A percentile compares a stretch with the other conserved stretches of the same genome.
Evolutionary conservation across 1,140 invertebrate species (phyloP).

Genomic region (Heliconius himera): DNA sequence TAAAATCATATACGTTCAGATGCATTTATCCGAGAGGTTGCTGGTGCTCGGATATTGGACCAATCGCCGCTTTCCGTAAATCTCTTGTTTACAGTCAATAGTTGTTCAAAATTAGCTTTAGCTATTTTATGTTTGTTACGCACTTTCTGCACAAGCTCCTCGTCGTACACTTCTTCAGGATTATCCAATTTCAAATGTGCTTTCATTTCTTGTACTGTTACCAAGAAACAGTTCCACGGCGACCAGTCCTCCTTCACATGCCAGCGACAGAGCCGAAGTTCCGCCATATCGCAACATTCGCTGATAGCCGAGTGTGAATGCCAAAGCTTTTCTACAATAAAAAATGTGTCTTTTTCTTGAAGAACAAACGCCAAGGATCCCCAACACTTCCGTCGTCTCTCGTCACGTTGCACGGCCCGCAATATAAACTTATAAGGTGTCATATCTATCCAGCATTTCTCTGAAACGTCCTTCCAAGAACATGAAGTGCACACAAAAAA

Average conservation of each 20-base stretch:
- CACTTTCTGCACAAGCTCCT: slow-evolving; percentile 77
- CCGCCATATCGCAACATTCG: slow-evolving; percentile 82
- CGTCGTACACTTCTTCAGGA: slow-evolving; percentile 81
- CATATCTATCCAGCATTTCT: slow-evolving; percentile 81
- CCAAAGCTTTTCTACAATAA: slow-evolving; percentile 86
- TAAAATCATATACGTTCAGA: slow-evolving; percentile 49
- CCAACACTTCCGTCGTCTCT: slow-evolving; percentile 80
- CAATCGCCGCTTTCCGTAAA: slow-evolving; percentile 70
- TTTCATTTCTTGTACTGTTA: slow-evolving; percentile 85
- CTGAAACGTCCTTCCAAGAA: slow-evolving; percentile 79
- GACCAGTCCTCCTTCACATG: slow-evolving; percentile 83
- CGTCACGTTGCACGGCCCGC: slow-evolving; percentile 83
- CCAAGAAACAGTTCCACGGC: slow-evolving; percentile 88
- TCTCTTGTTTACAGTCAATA: slow-evolving; percentile 65
- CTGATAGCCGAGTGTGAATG: slow-evolving; percentile 85
- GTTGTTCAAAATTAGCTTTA: slow-evolving; percentile 73
- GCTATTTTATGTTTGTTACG: slow-evolving; percentile 73
- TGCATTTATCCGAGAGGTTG: slow-evolving; percentile 54
- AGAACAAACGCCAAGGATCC: slow-evolving; percentile 84
- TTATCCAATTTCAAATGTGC: slow-evolving; percentile 81
- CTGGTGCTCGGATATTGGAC: slow-evolving; percentile 62
- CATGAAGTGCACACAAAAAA: slow-evolving; percentile 81
- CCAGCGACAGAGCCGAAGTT: slow-evolving; percentile 84
- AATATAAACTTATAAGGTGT: slow-evolving; percentile 85
- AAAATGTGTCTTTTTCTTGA: slow-evolving; percentile 84